These are phyloP conservation scores for Brachionus asplanchnoidis DNA, from an alignment of 1,140 invertebrate species.

Conservation along the genomic window DNA sequence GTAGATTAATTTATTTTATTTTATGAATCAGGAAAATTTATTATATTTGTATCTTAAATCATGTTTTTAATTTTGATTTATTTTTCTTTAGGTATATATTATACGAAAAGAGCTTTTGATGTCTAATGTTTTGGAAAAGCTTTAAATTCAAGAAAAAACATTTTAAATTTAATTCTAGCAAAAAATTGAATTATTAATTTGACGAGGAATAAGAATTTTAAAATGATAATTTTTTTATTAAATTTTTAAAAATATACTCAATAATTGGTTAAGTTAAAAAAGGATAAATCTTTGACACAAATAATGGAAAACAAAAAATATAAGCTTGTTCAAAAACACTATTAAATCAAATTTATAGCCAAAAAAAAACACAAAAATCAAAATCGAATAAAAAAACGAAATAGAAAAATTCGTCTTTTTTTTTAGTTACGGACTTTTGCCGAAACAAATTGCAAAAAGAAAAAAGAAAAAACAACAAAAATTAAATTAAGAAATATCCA, in stretches of 20 bases:
- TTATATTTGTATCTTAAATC: no score
- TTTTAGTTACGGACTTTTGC: neutral
- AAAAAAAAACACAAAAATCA: neutral
- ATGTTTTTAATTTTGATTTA: no score
- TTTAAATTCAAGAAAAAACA: no score
- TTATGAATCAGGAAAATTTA: no score
- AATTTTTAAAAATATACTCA: neutral
- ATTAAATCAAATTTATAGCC: neutral
- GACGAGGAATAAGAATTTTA: neutral
- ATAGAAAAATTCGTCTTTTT: neutral
- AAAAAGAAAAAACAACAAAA: neutral
- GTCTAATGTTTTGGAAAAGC: no score
- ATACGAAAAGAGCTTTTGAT: no score
- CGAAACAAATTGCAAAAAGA: neutral
- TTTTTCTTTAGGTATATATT: no score
- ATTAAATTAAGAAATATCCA: neutral
- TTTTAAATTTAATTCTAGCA: no score
- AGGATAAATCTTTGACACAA: neutral
- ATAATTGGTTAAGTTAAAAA: neutral
- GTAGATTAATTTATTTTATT: no score
- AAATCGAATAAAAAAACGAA: neutral
- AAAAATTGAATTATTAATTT: no score
- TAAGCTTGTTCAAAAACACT: neutral
- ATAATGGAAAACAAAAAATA: neutral
- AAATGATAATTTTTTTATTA: neutral